Base-by-base conservation (phyloP, 2,797 vertebrate species). In the Leucoraja ocellata region DNA sequence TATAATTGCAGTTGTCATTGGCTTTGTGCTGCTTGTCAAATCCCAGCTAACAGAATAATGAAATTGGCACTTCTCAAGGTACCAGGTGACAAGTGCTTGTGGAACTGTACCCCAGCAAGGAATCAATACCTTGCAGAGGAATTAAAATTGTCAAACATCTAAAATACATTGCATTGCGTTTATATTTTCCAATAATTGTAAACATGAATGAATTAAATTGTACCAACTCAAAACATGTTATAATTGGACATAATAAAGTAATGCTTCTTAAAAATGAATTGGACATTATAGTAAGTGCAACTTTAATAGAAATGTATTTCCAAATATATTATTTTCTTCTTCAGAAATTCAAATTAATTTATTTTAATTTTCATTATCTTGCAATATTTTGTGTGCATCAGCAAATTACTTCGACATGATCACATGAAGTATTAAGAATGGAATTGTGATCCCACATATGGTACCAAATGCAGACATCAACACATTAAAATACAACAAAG, bases 401-500 rank as follows among this genome's bases (percentile, higher is more conserved):
- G 73, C n/a, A 76, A 54, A 16, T 54, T 46, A 46, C 23, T 74
- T 76, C 39, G 13, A 54, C 73, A 21, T 18, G 39, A 36, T 76
- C 71, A 74, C 28, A 71, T 3, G 18, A 73, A 74, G 39, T 76
- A 76, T 54, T 21, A 6, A 92, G 68, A 54, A n/a, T 14, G 76
- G 71, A 54, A 6, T 54, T 58, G 71, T 92, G 39, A 71, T 76
- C 90, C 90, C 76, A 71, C 39, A 10, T 36, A 74, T 74, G 39
- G 71, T 46, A 92, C 71, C 76, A 76, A 92, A 39, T 76, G 90
- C 68, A 74, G 39, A 76, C 1, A 92, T 58, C 81, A 84, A 61
- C 39, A 92, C 90, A 92, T 28, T 23, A 92, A 39, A 92, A 92
- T 18, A 92, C 71, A 92, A 92, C 76, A 39, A 28, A 71, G 76